These are phyloP conservation scores for Potamarius usumacintae DNA, from an alignment of 2,113 vertebrate genomes.

Conservation along the genomic window DNA sequence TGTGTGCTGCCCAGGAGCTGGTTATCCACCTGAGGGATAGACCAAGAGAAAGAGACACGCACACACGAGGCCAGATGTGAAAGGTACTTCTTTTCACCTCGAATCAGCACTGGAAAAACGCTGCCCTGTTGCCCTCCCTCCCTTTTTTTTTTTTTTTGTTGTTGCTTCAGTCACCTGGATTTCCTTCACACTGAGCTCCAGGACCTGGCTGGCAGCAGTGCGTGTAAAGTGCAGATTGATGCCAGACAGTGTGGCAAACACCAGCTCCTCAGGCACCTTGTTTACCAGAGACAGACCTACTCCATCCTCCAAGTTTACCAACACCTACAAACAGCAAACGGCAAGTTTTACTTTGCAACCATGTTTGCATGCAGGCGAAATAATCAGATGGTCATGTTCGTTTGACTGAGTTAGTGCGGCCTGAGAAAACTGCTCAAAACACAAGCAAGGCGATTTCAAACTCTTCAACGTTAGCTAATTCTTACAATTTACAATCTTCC, in stretches of 20 bases:
- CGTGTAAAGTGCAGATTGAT: constrained; percentile 88
- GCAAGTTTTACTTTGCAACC: background rate
- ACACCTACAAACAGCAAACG: constrained; percentile 72
- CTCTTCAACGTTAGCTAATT: background rate
- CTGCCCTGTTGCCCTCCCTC: background rate
- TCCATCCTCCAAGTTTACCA: constrained; percentile 88
- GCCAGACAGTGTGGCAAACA: constrained; percentile 84
- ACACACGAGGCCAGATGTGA: background rate
- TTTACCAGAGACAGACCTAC: constrained; percentile 92
- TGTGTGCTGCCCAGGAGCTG: constrained; percentile 91
- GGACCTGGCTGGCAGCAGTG: constrained; percentile 80
- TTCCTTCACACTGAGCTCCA: constrained; percentile 88
- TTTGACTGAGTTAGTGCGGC: background rate
- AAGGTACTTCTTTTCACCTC: background rate
- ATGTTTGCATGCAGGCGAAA: background rate
- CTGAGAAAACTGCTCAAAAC: background rate
- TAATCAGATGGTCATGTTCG: background rate
- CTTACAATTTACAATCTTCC: background rate
- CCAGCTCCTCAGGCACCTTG: constrained; percentile 91
- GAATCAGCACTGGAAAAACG: background rate
- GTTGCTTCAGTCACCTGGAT: constrained; percentile 79
- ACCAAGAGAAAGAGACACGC: background rate
- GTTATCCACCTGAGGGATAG: constrained; percentile 85
- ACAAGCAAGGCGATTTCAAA: background rate
- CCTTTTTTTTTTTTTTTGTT: background rate